These are phyloP conservation scores for Toxostoma redivivum DNA, from an alignment of 2,113 vertebrate species.

Conservation along the genomic window DNA sequence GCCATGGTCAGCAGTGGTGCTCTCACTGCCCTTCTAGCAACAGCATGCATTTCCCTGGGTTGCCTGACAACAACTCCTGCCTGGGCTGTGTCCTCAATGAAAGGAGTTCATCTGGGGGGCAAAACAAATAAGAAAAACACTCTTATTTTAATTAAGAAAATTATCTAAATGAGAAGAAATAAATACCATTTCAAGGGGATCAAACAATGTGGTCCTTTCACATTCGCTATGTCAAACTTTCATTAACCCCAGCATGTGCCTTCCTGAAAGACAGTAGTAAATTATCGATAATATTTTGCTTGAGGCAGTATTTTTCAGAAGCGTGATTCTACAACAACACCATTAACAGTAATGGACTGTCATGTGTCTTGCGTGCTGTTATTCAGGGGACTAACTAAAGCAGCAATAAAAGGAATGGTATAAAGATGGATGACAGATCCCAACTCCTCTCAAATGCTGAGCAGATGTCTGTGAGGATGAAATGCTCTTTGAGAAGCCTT, in stretches of 20 bases:
- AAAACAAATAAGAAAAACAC: not conserved
- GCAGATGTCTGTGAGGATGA: not conserved
- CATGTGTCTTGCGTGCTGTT: not conserved
- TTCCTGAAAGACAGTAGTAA: not conserved
- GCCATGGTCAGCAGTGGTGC: not conserved
- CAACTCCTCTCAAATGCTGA: not conserved
- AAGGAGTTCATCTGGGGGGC: not conserved
- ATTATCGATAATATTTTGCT: not conserved
- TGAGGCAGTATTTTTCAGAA: not conserved
- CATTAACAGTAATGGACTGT: not conserved
- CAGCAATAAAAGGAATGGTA: not conserved
- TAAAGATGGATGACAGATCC: not conserved
- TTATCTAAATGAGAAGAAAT: not conserved
- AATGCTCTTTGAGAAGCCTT: not conserved
- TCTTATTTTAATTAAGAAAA: not conserved
- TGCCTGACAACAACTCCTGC: not conserved
- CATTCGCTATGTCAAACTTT: not conserved
- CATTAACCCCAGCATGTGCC: not conserved
- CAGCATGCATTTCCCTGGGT: not conserved
- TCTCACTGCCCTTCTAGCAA: not conserved
- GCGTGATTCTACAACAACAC: not conserved
- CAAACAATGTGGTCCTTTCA: not conserved
- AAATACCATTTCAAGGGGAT: not conserved
- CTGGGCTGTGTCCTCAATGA: accelerated
- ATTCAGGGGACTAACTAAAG: not conserved